Evolutionary conservation across 2,797 vertebrate species (phyloP).

Genomic region (Rhodeus uyekii): DNA sequence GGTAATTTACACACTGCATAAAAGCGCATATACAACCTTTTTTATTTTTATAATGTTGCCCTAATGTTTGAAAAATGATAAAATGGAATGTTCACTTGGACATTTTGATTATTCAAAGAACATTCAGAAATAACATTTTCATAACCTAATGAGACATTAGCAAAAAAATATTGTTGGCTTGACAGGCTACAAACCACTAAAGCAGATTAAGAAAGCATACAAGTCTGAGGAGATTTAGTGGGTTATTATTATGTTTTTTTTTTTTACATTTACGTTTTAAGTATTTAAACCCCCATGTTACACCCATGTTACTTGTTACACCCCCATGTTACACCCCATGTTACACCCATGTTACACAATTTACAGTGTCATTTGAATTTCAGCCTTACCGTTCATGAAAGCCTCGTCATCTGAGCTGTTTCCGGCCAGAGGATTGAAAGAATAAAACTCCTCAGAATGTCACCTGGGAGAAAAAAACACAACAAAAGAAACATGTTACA

Average conservation of each 20-base stretch:
- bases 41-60: too few relatives aligned
- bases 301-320: too few relatives aligned
- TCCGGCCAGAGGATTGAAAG: slow-evolving; percentile 79
- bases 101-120: too few relatives aligned
- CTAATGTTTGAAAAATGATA: too few relatives aligned
- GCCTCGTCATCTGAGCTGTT: slow-evolving; percentile 61
- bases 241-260: background rate
- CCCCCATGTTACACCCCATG: too few relatives aligned
- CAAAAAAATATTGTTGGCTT: too few relatives aligned
- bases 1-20: too few relatives aligned
- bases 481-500: slow-evolving; percentile 49
- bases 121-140: too few relatives aligned
- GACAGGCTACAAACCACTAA: background rate
- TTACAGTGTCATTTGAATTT: slow-evolving; percentile 1
- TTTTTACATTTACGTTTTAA: background rate
- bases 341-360: background rate
- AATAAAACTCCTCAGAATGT: slow-evolving; percentile 86
- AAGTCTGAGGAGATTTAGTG: background rate
- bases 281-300: too few relatives aligned
- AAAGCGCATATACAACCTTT: too few relatives aligned
- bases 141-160: too few relatives aligned
- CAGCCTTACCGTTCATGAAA: slow-evolving; percentile 81
- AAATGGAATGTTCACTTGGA: too few relatives aligned
- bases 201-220: background rate
- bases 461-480: slow-evolving; percentile 75